Conservation (phyloP, 2,888 invertebrate species). For the Aquatica leii region DNA sequence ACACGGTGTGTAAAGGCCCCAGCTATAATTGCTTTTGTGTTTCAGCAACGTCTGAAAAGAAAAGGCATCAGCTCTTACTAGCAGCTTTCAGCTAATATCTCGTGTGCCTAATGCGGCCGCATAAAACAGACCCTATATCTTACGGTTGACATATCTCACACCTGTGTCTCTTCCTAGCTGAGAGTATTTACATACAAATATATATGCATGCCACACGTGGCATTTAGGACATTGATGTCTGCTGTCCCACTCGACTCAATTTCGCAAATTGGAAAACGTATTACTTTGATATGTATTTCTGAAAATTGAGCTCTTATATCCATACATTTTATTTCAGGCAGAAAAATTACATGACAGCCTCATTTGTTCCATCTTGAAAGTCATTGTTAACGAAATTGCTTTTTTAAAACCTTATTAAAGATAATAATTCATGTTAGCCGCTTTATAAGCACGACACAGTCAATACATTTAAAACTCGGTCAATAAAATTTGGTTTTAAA, state of each 20-base stretch:
- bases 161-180: slow-evolving; percentile 57
- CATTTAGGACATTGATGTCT: slow-evolving; percentile 53
- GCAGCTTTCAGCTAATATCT: slow-evolving; percentile 46
- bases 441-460: too few relatives aligned
- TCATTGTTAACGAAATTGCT: neutral
- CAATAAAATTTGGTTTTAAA: slow-evolving; percentile 9
- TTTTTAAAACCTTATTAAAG: too few relatives aligned
- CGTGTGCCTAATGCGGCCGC: slow-evolving; percentile 55
- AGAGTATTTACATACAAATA: slow-evolving; percentile 61
- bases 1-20: slow-evolving; percentile 3
- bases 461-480: slow-evolving; percentile 1
- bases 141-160: slow-evolving; percentile 61
- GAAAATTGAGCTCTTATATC: slow-evolving; percentile 22
- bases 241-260: slow-evolving; percentile 49
- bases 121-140: slow-evolving; percentile 58
- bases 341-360: slow-evolving; percentile 19
- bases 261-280: slow-evolving; percentile 57
- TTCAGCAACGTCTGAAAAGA: slow-evolving; percentile 24
- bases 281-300: slow-evolving; percentile 44
- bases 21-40: slow-evolving; percentile 33
- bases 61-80: slow-evolving; percentile 31
- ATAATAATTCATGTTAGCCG: too few relatives aligned
- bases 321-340: slow-evolving; percentile 22
- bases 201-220: slow-evolving; percentile 53
- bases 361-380: slow-evolving; percentile 4